Conservation (phyloP, 2,113 vertebrate genomes). For the Sciurus niger region DNA sequence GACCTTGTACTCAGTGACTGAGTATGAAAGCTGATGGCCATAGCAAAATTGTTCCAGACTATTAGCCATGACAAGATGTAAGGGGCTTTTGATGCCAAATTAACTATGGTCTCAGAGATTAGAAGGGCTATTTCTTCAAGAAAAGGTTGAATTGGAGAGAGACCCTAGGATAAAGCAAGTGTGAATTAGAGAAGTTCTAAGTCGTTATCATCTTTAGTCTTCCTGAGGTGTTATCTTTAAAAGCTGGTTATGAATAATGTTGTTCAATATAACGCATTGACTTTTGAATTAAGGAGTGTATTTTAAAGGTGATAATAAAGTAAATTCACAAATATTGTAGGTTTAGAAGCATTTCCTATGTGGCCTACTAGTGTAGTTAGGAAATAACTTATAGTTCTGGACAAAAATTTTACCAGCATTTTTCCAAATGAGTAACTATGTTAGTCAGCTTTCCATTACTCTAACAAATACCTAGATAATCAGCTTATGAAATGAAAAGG, state of each 20-base stretch:
- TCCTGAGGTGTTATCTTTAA: neutral
- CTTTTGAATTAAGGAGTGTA: neutral
- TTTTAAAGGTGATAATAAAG: conserved; percentile 1
- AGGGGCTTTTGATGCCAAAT: neutral
- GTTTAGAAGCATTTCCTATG: neutral
- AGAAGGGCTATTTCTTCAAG: neutral
- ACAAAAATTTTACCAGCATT: neutral
- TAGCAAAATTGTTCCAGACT: too few species aligned
- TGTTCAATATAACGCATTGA: neutral
- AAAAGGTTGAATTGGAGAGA: neutral
- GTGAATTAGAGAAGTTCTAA: neutral
- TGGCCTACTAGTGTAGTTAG: neutral
- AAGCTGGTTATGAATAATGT: neutral
- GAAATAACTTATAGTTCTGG: too few species aligned
- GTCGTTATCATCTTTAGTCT: neutral
- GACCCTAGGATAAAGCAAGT: neutral
- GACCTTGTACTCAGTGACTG: neutral
- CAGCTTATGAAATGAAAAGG: too few species aligned
- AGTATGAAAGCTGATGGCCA: neutral
- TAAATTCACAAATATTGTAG: neutral
- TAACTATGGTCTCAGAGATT: neutral
- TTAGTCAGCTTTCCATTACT: too few species aligned
- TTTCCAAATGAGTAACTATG: neutral
- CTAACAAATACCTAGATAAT: too few species aligned
- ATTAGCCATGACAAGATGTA: neutral